Evolutionary conservation across 2,113 vertebrate genomes (phyloP).

Genomic region (Machaerirhynchus nigripectus): DNA sequence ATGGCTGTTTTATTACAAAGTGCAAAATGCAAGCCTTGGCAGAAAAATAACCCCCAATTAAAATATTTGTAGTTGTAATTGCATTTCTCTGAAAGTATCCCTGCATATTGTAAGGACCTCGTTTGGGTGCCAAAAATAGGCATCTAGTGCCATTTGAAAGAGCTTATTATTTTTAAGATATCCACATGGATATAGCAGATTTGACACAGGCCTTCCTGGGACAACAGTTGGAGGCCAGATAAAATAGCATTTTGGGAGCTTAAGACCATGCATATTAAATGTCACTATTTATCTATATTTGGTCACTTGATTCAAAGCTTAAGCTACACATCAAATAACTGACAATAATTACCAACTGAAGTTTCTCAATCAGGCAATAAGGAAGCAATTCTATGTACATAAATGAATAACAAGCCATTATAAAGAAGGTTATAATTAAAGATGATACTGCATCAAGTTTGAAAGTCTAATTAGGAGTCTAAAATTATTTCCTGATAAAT

Average conservation of each 20-base stretch:
- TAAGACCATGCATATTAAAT: neutral
- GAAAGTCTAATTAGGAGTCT: slow-evolving; percentile 26
- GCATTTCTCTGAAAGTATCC: neutral
- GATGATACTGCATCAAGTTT: slow-evolving; percentile 12
- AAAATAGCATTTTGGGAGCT: neutral
- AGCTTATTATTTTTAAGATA: neutral
- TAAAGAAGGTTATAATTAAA: slow-evolving; percentile 30
- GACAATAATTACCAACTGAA: slow-evolving; percentile 22
- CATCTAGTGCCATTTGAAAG: neutral
- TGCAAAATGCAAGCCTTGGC: neutral
- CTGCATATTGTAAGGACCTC: neutral
- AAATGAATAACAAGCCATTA: slow-evolving; percentile 34
- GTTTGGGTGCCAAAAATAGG: neutral
- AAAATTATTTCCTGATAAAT: slow-evolving; percentile 50
- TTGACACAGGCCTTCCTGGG: neutral
- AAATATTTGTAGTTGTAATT: neutral
- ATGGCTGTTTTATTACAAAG: neutral
- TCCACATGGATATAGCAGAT: neutral
- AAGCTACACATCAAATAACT: slow-evolving; percentile 10
- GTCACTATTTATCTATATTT: neutral
- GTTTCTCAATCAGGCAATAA: slow-evolving; percentile 30
- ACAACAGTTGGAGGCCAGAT: neutral
- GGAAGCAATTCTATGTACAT: slow-evolving; percentile 26
- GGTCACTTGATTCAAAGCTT: neutral
- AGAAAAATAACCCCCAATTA: neutral